These are phyloP conservation scores for Platyrinchus mystaceus DNA, from an alignment of 2,797 vertebrate genomes.

Conservation along the genomic window DNA sequence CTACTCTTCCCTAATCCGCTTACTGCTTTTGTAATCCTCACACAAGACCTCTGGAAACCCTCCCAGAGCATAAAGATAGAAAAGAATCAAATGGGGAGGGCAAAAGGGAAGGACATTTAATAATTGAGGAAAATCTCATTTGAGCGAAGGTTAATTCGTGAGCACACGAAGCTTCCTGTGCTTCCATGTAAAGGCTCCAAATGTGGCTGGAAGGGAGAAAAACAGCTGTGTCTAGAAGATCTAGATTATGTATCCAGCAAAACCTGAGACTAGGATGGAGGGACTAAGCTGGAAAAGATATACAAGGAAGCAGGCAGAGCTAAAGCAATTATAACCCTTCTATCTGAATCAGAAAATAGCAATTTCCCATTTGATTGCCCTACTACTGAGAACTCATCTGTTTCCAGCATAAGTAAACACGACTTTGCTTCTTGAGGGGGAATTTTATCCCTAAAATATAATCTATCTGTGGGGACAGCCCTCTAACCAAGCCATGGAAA, in stretches of 20 bases:
- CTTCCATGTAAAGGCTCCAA: not conserved
- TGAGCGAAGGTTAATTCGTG: not conserved
- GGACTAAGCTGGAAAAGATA: not conserved
- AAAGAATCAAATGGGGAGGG: not conserved
- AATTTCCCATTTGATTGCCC: not conserved
- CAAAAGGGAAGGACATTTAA: not conserved
- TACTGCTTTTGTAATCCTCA: conserved; percentile 45
- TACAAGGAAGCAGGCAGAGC: not conserved
- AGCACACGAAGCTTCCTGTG: fast-evolving
- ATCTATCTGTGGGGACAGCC: not conserved
- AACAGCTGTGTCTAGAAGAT: not conserved
- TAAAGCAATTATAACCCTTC: not conserved
- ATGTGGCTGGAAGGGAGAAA: not conserved
- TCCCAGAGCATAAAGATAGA: not conserved
- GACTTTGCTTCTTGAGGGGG: not conserved
- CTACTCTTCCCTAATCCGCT: conserved; percentile 39
- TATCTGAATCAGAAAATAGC: not conserved
- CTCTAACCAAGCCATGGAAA: not conserved
- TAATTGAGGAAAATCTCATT: conserved; percentile 33
- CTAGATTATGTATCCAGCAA: not conserved
- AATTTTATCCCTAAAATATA: not conserved
- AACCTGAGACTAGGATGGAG: not conserved
- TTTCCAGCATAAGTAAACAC: not conserved
- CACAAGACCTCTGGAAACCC: conserved; percentile 32
- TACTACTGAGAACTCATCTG: not conserved